Evolutionary conservation across 2,888 invertebrate genomes (phyloP).

Genomic region (Nemotelus pantherinus): DNA sequence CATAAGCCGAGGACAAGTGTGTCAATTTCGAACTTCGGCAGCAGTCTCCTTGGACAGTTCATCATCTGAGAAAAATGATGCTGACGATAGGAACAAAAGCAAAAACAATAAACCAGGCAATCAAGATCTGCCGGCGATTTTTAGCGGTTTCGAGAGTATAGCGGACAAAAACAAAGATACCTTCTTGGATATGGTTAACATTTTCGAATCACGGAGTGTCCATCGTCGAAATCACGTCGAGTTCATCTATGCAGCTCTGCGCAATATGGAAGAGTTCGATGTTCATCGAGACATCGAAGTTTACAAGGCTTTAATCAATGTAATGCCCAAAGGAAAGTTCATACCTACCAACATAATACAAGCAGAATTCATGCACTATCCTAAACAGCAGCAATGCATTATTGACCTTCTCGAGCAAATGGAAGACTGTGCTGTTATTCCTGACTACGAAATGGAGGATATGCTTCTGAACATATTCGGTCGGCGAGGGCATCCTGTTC

Average conservation of each 20-base stretch:
- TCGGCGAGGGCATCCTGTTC: constrained; percentile 73
- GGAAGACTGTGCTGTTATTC: constrained; percentile 93
- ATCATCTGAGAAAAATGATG: not conserved
- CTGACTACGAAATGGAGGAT: constrained; percentile 87
- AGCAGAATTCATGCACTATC: constrained; percentile 92
- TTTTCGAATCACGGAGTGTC: constrained; percentile 75
- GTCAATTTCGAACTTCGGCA: not conserved
- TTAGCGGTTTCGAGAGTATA: constrained; percentile 46
- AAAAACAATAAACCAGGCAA: not conserved
- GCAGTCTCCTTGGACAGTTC: not conserved
- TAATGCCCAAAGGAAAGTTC: constrained; percentile 89
- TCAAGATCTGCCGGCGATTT: constrained; percentile 21
- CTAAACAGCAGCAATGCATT: constrained; percentile 94
- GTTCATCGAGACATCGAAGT: constrained; percentile 87
- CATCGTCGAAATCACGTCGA: constrained; percentile 89
- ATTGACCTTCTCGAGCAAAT: constrained; percentile 92
- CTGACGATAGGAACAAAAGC: not conserved
- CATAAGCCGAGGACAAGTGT: not conserved
- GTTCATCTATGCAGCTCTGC: constrained; percentile 91
- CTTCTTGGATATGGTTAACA: constrained; percentile 78
- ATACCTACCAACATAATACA: constrained; percentile 85
- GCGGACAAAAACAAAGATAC: constrained; percentile 71
- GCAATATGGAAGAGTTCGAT: constrained; percentile 88
- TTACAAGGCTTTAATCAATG: constrained; percentile 85
- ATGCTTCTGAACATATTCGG: constrained; percentile 89